phyloP scores from a whole-genome alignment of 1,140 invertebrate species.

The Drosophila watanabei region DNA sequence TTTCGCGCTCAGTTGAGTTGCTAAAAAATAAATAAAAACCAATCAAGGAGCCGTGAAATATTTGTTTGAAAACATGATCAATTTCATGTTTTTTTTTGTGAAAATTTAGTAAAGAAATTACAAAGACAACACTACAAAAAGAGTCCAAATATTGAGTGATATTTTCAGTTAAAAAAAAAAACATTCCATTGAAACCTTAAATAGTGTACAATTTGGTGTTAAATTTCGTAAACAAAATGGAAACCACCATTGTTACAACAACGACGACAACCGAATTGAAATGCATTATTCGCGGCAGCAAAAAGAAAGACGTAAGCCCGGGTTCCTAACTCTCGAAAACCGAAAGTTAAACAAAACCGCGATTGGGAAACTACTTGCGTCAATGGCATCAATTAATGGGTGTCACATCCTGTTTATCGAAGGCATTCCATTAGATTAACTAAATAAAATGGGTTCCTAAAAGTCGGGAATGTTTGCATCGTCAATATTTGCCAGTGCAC shows the following conservation, averaged over 20 bases:
- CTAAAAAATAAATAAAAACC: not conserved
- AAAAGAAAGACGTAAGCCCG: constrained; percentile 67
- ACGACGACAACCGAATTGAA: constrained; percentile 58
- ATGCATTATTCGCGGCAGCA: constrained; percentile 45
- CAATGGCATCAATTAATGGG: constrained; percentile 64
- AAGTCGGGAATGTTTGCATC: constrained; percentile 27
- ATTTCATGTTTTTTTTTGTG: not conserved
- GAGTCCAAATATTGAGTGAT: constrained; percentile 1
- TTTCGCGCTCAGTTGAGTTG: constrained; percentile 30
- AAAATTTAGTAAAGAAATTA: not conserved
- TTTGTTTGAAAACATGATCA: constrained; percentile 11
- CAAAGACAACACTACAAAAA: constrained; percentile 1
- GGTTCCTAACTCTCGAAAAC: constrained; percentile 6
- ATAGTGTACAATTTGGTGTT: constrained; percentile 2
- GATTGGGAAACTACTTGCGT: constrained; percentile 49
- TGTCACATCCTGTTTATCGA: constrained; percentile 63
- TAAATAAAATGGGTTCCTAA: constrained; percentile 12
- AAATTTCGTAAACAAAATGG: constrained; percentile 43
- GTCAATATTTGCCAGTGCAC: constrained; percentile 48
- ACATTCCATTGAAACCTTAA: not conserved
- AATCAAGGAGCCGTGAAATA: constrained; percentile 22
- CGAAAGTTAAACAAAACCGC: constrained; percentile 13
- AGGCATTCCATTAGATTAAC: constrained; percentile 52
- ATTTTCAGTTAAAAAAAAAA: not conserved
- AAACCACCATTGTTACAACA: constrained; percentile 72